A percentile compares a stretch with the other conserved stretches of the same genome.
phyloP scores from a whole-genome alignment of 2,888 invertebrate species.

The Drosophila neotestacea region DNA sequence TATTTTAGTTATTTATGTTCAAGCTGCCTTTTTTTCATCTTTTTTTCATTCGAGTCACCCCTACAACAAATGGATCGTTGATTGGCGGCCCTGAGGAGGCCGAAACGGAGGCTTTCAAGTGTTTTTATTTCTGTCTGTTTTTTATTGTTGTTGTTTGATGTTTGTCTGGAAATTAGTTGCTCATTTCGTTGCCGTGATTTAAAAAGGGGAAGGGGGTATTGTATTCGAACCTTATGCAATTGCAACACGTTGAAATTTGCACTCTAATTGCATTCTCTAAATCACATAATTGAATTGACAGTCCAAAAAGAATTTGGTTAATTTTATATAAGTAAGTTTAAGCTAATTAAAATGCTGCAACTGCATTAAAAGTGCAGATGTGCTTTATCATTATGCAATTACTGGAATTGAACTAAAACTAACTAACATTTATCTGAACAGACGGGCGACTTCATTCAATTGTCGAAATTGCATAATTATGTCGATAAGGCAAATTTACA shows the following conservation, averaged over 20 bases:
- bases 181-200: constrained; percentile 24
- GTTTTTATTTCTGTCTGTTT: constrained; percentile 17
- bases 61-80: constrained; percentile 60
- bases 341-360: constrained; percentile 18
- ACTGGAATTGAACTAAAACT: constrained; percentile 12
- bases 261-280: constrained; percentile 23
- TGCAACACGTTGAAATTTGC: constrained; percentile 11
- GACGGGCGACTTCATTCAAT: constrained; percentile 63
- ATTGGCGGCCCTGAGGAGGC: constrained; percentile 62
- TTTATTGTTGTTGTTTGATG: constrained; percentile 31
- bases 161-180: constrained; percentile 41
- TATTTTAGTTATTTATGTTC: constrained; percentile 70
- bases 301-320: constrained; percentile 34
- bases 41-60: constrained; percentile 28
- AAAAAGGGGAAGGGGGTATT: background rate
- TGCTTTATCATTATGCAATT: constrained; percentile 42
- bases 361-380: constrained; percentile 29
- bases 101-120: constrained; percentile 45
- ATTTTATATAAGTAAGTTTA: constrained; percentile 23
- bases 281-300: constrained; percentile 28
- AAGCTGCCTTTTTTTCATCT: constrained; percentile 56
- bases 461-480: constrained; percentile 71
- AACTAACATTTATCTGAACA: constrained; percentile 36
- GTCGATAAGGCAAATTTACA: constrained; percentile 67
- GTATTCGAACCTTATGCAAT: constrained; percentile 30